Base-by-base conservation (phyloP, 1,140 invertebrate species). In the Procambarus virginalis region DNA sequence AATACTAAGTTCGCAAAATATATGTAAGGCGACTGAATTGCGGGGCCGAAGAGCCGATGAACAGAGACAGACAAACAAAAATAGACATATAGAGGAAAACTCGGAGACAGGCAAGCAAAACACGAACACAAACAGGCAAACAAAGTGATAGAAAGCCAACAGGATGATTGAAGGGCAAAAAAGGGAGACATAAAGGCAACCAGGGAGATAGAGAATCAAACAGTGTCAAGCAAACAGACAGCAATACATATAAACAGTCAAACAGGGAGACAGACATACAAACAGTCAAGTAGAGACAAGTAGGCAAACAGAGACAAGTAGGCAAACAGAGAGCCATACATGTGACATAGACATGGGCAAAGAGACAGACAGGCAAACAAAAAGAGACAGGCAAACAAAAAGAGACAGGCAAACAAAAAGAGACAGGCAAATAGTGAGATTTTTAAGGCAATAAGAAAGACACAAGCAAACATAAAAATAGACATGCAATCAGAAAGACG, bases 401-500 rank as follows among this genome's bases (percentile, higher is more conserved):
- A n/a, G n/a, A n/a, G n/a, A n/a, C n/a, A n/a, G n/a, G n/a, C n/a
- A n/a, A n/a, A n/a, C n/a, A n/a, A n/a, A n/a, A 10, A 55, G 75
- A 64, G 76, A 64, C 12, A 86, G 49, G 48, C 10, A 34, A 34
- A 34, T 34, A 34, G 34, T 34, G 34, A 34, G 34, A 34, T 34
- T 34, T n/a, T 34, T 34, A 34, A 34, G 34, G 34, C 34, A 34
- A 34, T 34, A 34, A 34, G 34, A 34, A 1, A 34, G 34, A 34
- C 34, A 34, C 34, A 34, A 34, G 34, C 34, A 34, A 34, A 34
- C 34, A 34, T 34, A n/a, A 20, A 60, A 49, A 85, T 17, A 60
- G 84, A 85, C 73, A 60, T 46, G 77, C 49, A 46, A 49, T 58
- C 20, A 58, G 73, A 76, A 34, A 85, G 84, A 85, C 49, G 77